Conservation (phyloP, 2,797 vertebrate species). For the Paramormyrops hopkinsi region DNA sequence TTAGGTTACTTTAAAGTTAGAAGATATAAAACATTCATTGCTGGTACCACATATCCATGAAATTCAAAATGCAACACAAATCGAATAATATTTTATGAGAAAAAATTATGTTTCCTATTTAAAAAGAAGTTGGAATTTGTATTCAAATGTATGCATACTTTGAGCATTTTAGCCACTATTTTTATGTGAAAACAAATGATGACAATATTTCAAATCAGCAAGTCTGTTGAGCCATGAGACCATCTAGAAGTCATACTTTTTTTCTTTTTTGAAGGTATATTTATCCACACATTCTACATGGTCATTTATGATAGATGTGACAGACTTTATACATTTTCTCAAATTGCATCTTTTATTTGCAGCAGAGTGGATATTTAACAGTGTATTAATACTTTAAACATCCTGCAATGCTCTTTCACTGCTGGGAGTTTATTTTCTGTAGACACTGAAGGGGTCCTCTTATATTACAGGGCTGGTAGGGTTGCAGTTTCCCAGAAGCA, state of each 20-base stretch:
- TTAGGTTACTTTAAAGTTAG: neutral
- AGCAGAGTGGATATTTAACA: neutral
- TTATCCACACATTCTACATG: neutral
- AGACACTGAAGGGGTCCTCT: neutral
- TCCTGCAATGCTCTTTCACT: neutral
- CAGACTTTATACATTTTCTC: neutral
- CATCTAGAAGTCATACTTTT: neutral
- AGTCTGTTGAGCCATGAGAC: neutral
- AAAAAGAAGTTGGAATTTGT: neutral
- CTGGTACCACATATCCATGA: neutral
- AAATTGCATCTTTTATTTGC: neutral
- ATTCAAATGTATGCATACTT: neutral
- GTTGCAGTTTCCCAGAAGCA: slow-evolving; percentile 13
- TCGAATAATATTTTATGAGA: neutral
- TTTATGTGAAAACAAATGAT: neutral
- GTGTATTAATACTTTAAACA: neutral
- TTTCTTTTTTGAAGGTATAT: neutral
- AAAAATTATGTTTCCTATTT: neutral
- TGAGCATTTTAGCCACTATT: neutral
- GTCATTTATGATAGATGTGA: neutral
- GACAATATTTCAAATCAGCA: neutral
- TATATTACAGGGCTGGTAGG: neutral
- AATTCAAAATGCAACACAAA: neutral
- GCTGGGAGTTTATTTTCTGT: neutral
- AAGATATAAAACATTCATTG: neutral